These are phyloP conservation scores for Notolepis coatsorum DNA, from an alignment of 2,797 vertebrate genomes.

Conservation along the genomic window DNA sequence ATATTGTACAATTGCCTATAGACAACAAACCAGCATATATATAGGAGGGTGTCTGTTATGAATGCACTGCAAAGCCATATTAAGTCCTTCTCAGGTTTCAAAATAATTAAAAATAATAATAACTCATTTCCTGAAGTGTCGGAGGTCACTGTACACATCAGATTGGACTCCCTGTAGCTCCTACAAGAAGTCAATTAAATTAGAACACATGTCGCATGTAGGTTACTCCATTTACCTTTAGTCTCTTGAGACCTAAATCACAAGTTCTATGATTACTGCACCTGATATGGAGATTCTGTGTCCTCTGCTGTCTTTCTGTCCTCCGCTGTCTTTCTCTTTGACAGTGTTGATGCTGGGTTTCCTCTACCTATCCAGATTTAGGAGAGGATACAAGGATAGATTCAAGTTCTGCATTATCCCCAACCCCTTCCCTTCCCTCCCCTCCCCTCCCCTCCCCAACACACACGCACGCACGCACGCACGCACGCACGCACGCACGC, in stretches of 20 bases:
- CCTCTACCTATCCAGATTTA: constrained; percentile 58
- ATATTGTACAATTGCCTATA: neutral
- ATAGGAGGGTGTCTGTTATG: neutral
- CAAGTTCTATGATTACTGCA: constrained; percentile 27
- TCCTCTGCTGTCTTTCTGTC: constrained; percentile 67
- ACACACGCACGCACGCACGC: neutral
- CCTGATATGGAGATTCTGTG: constrained; percentile 84
- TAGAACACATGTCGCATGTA: neutral
- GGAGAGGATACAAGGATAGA: neutral
- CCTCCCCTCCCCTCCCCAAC: neutral
- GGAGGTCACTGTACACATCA: constrained; percentile 84
- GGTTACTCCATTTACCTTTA: neutral
- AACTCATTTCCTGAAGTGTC: constrained; percentile 75
- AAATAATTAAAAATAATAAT: constrained; percentile 8
- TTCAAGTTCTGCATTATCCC: neutral
- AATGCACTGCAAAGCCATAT: neutral
- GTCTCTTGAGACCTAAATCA: neutral
- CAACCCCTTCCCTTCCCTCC: neutral
- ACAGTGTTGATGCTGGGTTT: constrained; percentile 50
- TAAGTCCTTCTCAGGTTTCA: neutral
- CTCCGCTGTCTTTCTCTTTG: constrained; percentile 69
- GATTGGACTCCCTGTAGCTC: constrained; percentile 83
- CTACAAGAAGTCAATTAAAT: constrained; percentile 56
- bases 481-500: neutral
- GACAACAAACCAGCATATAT: neutral